Conservation (phyloP, 1,140 invertebrate species). For the Anastatus disparis region DNA sequence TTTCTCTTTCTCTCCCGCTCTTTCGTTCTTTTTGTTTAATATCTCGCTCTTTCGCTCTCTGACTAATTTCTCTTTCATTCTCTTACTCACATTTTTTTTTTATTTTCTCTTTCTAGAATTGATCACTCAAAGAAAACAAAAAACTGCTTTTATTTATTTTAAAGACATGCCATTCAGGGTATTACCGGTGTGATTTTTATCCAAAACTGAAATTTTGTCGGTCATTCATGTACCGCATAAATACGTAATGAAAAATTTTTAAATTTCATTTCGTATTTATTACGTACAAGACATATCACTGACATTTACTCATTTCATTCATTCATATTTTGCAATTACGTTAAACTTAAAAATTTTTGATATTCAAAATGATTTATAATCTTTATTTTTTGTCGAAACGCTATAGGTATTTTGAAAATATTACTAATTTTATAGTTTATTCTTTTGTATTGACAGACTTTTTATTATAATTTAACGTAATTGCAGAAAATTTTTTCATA, state of each 20-base stretch:
- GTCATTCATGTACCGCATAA: slow-evolving; percentile 43
- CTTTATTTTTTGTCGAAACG: slow-evolving; percentile 5
- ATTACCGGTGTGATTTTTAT: slow-evolving; percentile 67
- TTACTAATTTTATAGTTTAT: slow-evolving; percentile 6
- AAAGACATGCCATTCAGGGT: slow-evolving; percentile 68
- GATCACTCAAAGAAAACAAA: slow-evolving; percentile 43
- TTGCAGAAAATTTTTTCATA: slow-evolving; percentile 47
- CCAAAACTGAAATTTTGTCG: slow-evolving; percentile 66
- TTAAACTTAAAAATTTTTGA: slow-evolving; percentile 26
- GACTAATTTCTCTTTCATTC: slow-evolving; percentile 12
- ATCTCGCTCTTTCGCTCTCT: slow-evolving; percentile 47
- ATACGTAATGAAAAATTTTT: slow-evolving; percentile 37
- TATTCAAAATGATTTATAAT: slow-evolving; percentile 26
- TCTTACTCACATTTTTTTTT: slow-evolving; percentile 36
- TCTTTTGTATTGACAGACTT: slow-evolving; percentile 1
- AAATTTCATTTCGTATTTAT: slow-evolving; percentile 45
- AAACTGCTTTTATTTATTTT: slow-evolving; percentile 55
- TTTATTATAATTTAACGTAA: slow-evolving; percentile 47
- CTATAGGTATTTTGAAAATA: slow-evolving; percentile 24
- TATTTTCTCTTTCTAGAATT: slow-evolving; percentile 26
- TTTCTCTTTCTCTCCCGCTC: slow-evolving; percentile 42
- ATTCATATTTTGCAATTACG: slow-evolving; percentile 45
- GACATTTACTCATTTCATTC: slow-evolving; percentile 55
- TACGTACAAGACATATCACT: slow-evolving; percentile 39
- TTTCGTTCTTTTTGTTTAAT: slow-evolving; percentile 44